Evolutionary conservation across 2,797 vertebrate genomes (phyloP).

Genomic region (Megalops cyprinoides): DNA sequence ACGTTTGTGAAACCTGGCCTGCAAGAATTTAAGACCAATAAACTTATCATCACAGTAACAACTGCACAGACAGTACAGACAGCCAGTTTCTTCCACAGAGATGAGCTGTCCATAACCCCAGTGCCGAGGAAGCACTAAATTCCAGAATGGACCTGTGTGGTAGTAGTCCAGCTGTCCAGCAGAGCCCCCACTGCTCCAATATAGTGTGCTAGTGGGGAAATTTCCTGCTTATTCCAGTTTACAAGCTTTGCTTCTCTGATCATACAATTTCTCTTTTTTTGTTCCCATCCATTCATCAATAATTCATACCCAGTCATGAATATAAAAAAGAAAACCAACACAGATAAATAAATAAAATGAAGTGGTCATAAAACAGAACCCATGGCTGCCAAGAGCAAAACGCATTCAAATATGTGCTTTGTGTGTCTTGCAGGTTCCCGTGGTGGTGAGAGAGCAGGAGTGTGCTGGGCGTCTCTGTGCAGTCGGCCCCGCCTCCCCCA

Average conservation of each 20-base stretch:
- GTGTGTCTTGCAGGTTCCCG: not conserved
- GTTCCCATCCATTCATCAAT: slow-evolving; percentile 48
- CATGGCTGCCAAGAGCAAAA: not conserved
- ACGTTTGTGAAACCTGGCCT: too few species aligned
- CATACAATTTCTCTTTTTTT: too few species aligned
- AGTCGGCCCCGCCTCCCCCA: not conserved
- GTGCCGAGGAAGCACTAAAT: too few species aligned
- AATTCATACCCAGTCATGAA: slow-evolving; percentile 42
- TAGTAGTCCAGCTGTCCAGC: slow-evolving; percentile 24
- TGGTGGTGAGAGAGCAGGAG: too few species aligned
- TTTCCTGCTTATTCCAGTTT: not conserved
- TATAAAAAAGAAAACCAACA: slow-evolving; percentile 26
- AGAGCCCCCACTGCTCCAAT: slow-evolving; percentile 14
- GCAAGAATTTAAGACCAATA: too few species aligned
- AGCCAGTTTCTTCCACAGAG: too few species aligned
- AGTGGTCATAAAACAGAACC: slow-evolving; percentile 32
- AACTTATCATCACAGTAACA: too few species aligned
- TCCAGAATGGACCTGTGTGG: too few species aligned
- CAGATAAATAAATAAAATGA: slow-evolving; percentile 40
- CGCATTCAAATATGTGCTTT: not conserved
- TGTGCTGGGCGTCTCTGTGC: not conserved
- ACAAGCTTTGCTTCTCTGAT: slow-evolving; percentile 29
- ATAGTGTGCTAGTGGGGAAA: not conserved
- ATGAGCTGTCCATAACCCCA: too few species aligned
- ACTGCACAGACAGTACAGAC: too few species aligned